Evolutionary conservation across 2,797 vertebrate genomes (phyloP).

Genomic region (Sebastes trivittatus): DNA sequence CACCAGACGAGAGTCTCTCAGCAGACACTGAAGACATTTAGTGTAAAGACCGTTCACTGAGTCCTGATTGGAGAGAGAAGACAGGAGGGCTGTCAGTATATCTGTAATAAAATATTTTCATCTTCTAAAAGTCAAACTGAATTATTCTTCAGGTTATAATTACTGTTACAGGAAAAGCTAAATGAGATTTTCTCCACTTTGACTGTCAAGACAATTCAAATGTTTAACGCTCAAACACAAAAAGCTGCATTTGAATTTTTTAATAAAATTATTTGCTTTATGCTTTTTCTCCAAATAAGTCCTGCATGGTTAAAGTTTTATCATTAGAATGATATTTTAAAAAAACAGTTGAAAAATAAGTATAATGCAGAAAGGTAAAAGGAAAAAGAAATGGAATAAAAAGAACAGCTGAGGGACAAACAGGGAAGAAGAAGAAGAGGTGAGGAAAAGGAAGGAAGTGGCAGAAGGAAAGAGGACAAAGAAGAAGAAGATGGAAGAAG

Average conservation of each 20-base stretch:
- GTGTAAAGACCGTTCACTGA: slow-evolving; percentile 92
- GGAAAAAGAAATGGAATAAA: neutral
- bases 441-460: neutral
- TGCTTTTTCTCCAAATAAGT: neutral
- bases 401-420: neutral
- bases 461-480: neutral
- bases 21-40: slow-evolving; percentile 95
- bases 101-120: neutral
- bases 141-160: neutral
- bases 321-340: neutral
- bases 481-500: neutral
- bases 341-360: neutral
- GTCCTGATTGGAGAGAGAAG: slow-evolving; percentile 82
- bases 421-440: neutral
- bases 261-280: neutral
- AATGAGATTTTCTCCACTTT: too few relatives aligned
- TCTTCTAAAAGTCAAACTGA: neutral
- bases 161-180: too few relatives aligned
- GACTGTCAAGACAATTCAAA: too few relatives aligned
- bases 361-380: neutral
- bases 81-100: neutral
- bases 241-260: neutral
- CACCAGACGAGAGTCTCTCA: slow-evolving; percentile 95
- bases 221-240: too few relatives aligned
- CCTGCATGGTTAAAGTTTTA: neutral